Base-by-base conservation (phyloP, 2,113 vertebrate genomes). In the Tamias sibiricus region DNA sequence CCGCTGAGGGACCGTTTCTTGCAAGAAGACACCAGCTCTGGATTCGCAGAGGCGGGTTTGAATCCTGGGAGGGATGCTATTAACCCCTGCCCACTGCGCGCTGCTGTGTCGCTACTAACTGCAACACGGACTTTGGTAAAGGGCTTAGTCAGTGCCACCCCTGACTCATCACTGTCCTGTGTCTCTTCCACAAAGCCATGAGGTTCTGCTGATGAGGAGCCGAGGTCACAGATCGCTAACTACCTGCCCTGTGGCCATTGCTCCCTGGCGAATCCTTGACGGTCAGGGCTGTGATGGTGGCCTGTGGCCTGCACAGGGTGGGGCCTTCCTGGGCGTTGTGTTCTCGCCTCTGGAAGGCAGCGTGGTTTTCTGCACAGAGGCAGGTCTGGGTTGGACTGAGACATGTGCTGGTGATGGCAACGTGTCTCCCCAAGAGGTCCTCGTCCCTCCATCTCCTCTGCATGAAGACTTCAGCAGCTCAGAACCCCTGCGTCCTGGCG, bases 391-490 rank as follows among this genome's bases (percentile, higher is more conserved):
- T 3, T 12, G 28, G 35, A 37, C 20, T 11, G 19, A 1, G 7
- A 12, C 6, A 40, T 24, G 2, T 20, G 40, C 40, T 8, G 6
- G 40, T 3, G 44, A 1, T 1, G 0, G 4, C 7, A 9, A 16
- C 0, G 3, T 16, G 12, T 37, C 28, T 28, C 64, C 0, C 19
- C 1, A 0, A 4, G 4, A 2, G 0, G 0, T 2, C 5, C 40
- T 35, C 26, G 2, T 19, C 4, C 10, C 28, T 10, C 4, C 22
- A 4, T 9, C 5, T 74, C 17, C 26, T 47, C n/a, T 74, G 8
- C 13, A 19, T 44, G 16, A 71, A 14, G 6, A 8, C 19, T 52
- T 6, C 13, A 1, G 2, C 12, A 26, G 3, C 59, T 59, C 66
- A 35, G 37, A 37, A 28, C 2, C 2, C 7, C 47, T 16, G 17